Conservation (phyloP, 2,113 vertebrate species). For the Stictonetta naevosa region DNA sequence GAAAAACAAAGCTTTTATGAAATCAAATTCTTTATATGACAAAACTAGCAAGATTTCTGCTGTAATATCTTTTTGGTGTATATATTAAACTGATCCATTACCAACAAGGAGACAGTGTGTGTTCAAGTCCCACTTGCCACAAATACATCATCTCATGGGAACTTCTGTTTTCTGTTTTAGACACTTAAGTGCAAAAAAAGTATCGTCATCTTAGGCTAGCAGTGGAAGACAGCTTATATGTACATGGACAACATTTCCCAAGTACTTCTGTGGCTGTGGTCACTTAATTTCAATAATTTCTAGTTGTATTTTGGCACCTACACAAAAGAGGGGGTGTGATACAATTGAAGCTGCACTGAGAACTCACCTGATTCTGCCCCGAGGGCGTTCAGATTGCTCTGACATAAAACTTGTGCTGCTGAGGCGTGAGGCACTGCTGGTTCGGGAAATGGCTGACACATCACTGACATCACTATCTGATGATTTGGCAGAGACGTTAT, state of each 20-base stretch:
- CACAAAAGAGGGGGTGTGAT: neutral
- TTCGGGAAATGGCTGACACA: slow-evolving; percentile 91
- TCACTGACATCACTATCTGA: slow-evolving; percentile 99
- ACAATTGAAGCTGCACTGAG: neutral
- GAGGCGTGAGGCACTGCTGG: slow-evolving; percentile 98
- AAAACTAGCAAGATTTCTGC: neutral
- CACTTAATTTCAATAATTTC: neutral
- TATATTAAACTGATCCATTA: neutral
- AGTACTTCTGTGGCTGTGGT: neutral
- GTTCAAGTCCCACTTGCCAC: neutral
- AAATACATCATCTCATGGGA: neutral
- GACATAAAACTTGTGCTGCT: slow-evolving; percentile 99
- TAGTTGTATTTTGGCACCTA: neutral
- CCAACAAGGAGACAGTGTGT: neutral
- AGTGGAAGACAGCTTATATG: neutral
- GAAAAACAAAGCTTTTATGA: neutral
- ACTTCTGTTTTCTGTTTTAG: neutral
- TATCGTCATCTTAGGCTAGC: neutral
- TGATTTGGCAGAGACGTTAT: slow-evolving; percentile 94
- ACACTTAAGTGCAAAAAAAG: neutral
- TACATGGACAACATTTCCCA: neutral
- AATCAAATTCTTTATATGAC: neutral
- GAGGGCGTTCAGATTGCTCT: slow-evolving; percentile 93
- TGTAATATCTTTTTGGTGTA: neutral
- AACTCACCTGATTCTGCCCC: slow-evolving; percentile 93